phyloP scores from a whole-genome alignment of 2,888 invertebrate genomes.

The Drosophila basisetae region DNA sequence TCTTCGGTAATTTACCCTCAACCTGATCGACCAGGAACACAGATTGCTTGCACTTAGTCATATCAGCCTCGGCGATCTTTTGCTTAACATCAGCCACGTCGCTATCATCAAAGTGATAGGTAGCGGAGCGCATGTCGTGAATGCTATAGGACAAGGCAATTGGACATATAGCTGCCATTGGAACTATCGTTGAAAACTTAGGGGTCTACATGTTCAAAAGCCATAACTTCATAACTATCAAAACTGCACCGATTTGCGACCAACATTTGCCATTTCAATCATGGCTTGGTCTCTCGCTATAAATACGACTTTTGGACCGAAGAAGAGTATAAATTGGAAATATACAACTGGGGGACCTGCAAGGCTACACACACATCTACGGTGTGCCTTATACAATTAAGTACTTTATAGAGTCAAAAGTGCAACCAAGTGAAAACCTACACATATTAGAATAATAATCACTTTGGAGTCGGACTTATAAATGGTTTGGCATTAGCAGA shows the following conservation, averaged over 20 bases:
- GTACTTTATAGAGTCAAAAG: neutral
- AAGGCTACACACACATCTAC: neutral
- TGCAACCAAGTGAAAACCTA: neutral
- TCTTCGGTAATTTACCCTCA: constrained; percentile 64
- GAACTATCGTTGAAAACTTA: neutral
- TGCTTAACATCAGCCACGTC: constrained; percentile 87
- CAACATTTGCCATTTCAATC: neutral
- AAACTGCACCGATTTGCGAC: neutral
- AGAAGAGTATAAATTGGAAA: neutral
- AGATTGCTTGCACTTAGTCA: constrained; percentile 84
- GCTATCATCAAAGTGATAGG: constrained; percentile 85
- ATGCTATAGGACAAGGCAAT: constrained; percentile 35
- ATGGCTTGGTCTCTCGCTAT: neutral
- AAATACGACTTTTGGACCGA: neutral
- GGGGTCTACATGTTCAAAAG: neutral
- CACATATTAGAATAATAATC: neutral
- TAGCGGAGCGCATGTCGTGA: constrained; percentile 63
- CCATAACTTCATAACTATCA: neutral
- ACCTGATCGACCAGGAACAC: constrained; percentile 85
- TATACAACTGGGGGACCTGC: neutral
- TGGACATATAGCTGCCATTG: neutral
- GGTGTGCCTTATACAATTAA: neutral
- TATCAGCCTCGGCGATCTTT: constrained; percentile 85
- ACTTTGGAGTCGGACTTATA: neutral
- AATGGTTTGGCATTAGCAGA: neutral